Conservation (phyloP, 2,888 invertebrate genomes). For the Ochropacha duplaris region DNA sequence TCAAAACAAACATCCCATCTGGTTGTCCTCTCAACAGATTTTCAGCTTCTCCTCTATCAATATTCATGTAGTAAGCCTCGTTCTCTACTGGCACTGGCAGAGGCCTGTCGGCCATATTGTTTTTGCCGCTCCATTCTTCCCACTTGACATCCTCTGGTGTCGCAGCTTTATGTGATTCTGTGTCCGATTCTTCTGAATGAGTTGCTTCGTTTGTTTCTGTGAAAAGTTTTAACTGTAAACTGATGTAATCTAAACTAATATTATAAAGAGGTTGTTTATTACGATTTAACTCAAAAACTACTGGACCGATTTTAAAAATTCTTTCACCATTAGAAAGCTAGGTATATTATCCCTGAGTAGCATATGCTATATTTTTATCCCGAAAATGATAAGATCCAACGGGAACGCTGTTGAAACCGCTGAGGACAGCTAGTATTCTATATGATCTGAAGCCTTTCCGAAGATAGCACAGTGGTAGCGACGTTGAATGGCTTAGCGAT, state of each 20-base stretch:
- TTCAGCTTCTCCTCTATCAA: constrained; percentile 79
- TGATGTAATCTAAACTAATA: background rate
- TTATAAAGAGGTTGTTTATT: too few relatives aligned
- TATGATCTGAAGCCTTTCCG: too few relatives aligned
- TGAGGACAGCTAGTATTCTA: too few relatives aligned
- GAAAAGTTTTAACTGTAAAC: constrained; percentile 10
- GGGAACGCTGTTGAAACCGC: too few relatives aligned
- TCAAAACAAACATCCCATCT: constrained; percentile 83
- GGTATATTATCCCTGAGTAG: too few relatives aligned
- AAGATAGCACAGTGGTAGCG: too few relatives aligned
- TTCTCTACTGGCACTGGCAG: constrained; percentile 79
- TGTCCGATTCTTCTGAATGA: constrained; percentile 57
- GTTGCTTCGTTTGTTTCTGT: constrained; percentile 65
- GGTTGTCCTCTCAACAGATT: constrained; percentile 78
- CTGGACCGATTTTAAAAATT: too few relatives aligned
- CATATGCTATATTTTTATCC: too few relatives aligned
- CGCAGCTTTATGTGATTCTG: constrained; percentile 31
- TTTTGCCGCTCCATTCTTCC: constrained; percentile 37
- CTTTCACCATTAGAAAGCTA: too few relatives aligned
- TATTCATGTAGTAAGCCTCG: constrained; percentile 82
- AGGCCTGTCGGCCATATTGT: constrained; percentile 73
- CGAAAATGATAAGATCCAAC: too few relatives aligned
- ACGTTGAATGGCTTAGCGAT: too few relatives aligned
- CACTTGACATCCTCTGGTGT: constrained; percentile 24
- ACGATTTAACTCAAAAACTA: too few relatives aligned